A percentile compares a stretch with the other conserved stretches of the same genome.
Evolutionary conservation across 2,888 invertebrate genomes (phyloP).

Genomic region (Drosophila histrio): DNA sequence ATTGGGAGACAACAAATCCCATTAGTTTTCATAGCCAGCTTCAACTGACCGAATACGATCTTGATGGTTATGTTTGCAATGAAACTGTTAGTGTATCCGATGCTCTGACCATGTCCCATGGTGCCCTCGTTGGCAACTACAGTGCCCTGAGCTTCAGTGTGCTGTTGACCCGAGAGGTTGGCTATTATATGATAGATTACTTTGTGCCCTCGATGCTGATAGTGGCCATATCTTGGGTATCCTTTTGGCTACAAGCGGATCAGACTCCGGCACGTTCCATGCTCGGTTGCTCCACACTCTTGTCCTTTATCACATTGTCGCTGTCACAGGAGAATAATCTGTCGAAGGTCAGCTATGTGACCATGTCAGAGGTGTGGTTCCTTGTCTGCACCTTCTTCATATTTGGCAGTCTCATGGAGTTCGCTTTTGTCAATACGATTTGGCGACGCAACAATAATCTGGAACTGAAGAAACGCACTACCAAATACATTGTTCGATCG

Average conservation of each 20-base stretch:
- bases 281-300: slow-evolving; percentile 92
- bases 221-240: slow-evolving; percentile 94
- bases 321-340: slow-evolving; percentile 92
- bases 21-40: slow-evolving; percentile 90
- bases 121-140: slow-evolving; percentile 92
- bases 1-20: slow-evolving; percentile 90
- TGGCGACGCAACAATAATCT: slow-evolving; percentile 89
- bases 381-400: slow-evolving; percentile 93
- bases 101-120: slow-evolving; percentile 87
- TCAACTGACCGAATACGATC: slow-evolving; percentile 91
- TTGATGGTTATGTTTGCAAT: slow-evolving; percentile 89
- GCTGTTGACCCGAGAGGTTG: slow-evolving; percentile 91
- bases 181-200: slow-evolving; percentile 94
- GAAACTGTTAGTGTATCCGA: slow-evolving; percentile 88
- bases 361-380: slow-evolving; percentile 96
- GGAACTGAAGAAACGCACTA: slow-evolving; percentile 85
- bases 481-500: slow-evolving; percentile 93
- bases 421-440: slow-evolving; percentile 95
- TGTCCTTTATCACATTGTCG: slow-evolving; percentile 94
- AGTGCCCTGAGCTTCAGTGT: slow-evolving; percentile 92
- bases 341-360: slow-evolving; percentile 94
- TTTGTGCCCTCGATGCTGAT: slow-evolving; percentile 94
- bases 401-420: slow-evolving; percentile 93
- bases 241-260: slow-evolving; percentile 95
- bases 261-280: slow-evolving; percentile 93